Evolutionary conservation across 2,888 invertebrate species (phyloP).

Genomic region (Marasmarcha lunaedactyla): DNA sequence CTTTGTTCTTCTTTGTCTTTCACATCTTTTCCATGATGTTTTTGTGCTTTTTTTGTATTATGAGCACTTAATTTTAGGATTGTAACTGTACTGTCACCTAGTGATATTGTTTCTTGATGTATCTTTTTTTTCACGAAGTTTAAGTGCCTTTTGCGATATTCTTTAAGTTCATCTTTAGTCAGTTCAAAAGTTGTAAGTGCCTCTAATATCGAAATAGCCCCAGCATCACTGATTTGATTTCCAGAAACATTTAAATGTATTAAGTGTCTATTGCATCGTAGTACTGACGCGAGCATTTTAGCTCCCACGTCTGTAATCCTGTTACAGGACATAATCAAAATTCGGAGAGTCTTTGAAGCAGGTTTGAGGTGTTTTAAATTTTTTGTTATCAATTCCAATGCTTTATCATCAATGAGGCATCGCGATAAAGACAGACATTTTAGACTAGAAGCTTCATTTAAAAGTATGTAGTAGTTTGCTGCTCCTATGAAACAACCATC

Average conservation of each 20-base stretch:
- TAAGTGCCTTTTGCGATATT: conserved; percentile 20
- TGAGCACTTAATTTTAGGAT: not conserved
- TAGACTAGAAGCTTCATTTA: conserved; percentile 21
- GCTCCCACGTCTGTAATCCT: conserved; percentile 35
- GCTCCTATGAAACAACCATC: conserved; percentile 18
- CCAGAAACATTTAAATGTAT: conserved; percentile 35
- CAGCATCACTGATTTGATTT: conserved; percentile 34
- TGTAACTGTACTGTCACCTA: too few relatives aligned
- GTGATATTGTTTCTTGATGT: not conserved
- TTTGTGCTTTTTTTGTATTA: not conserved
- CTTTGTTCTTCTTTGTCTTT: not conserved
- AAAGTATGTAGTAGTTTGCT: conserved; percentile 29
- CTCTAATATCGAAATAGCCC: conserved; percentile 24
- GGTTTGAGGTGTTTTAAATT: conserved; percentile 22
- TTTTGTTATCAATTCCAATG: conserved; percentile 23
- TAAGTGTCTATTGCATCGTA: conserved; percentile 33
- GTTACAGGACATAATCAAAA: conserved; percentile 38
- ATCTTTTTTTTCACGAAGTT: conserved; percentile 24
- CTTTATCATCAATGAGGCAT: conserved; percentile 31
- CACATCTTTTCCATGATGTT: not conserved
- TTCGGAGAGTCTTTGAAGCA: conserved; percentile 25
- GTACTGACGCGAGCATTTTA: conserved; percentile 22
- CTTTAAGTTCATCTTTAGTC: conserved; percentile 23
- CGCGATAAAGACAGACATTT: conserved; percentile 31
- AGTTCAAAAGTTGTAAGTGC: conserved; percentile 27